phyloP scores from a whole-genome alignment of 2,888 invertebrate species.

The Prosopocoilus inquinatus region DNA sequence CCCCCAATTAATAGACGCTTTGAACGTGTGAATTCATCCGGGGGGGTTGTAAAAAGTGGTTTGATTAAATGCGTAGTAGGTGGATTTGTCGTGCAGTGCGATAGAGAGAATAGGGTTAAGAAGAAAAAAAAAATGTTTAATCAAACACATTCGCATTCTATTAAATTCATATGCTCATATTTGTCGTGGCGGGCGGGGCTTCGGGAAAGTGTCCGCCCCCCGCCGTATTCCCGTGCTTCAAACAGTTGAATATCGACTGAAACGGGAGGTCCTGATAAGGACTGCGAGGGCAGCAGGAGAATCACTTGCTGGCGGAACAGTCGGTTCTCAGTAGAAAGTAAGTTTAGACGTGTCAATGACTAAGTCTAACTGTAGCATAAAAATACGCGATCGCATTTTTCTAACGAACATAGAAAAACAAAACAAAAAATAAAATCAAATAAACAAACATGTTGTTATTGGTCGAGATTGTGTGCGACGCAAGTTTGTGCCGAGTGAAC shows the following conservation, averaged over 20 bases:
- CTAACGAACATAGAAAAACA: too few relatives aligned
- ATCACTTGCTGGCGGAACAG: constrained; percentile 7
- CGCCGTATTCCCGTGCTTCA: not conserved
- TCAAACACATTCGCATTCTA: constrained; percentile 3
- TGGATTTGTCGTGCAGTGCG: too few relatives aligned
- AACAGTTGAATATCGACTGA: not conserved
- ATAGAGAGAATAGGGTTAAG: too few relatives aligned
- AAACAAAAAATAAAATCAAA: too few relatives aligned
- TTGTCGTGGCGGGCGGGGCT: not conserved
- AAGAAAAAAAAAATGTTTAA: not conserved
- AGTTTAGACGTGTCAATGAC: constrained; percentile 10
- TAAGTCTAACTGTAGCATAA: not conserved
- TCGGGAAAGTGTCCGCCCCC: constrained; percentile 14
- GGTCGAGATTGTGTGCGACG: too few relatives aligned
- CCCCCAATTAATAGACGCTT: too few relatives aligned
- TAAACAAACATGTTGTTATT: too few relatives aligned
- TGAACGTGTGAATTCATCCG: too few relatives aligned
- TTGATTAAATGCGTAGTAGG: too few relatives aligned
- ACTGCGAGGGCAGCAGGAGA: constrained; percentile 1
- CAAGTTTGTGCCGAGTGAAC: not conserved
- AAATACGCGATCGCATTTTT: not conserved
- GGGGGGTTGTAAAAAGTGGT: too few relatives aligned
- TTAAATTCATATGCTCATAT: constrained; percentile 5
- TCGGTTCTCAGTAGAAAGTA: constrained; percentile 14
- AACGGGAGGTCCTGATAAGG: not conserved